Conservation (phyloP, 2,797 vertebrate species). For the Denticeps clupeoides region DNA sequence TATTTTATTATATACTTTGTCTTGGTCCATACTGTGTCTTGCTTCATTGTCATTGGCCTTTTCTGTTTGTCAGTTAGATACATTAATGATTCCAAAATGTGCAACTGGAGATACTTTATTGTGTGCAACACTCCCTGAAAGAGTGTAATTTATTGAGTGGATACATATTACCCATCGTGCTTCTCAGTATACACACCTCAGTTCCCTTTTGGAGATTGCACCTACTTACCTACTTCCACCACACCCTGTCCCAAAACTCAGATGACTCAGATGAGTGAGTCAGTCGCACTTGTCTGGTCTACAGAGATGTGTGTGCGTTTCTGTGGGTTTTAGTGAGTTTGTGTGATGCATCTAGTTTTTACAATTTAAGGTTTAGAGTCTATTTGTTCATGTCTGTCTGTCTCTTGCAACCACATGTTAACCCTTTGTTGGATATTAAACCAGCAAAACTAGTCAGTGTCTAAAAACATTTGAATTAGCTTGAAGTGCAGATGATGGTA, state of each 20-base stretch:
- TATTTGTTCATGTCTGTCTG: background rate
- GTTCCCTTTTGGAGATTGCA: background rate
- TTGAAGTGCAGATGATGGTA: conserved; percentile 1
- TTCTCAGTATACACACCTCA: no score
- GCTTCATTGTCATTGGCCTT: no score
- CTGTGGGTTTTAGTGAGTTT: conserved; percentile 2
- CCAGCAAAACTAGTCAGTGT: conserved; percentile 8
- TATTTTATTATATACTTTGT: no score
- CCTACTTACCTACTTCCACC: background rate
- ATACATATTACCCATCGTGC: no score
- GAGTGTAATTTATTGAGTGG: no score
- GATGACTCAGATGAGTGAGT: conserved; percentile 15
- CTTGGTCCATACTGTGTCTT: no score
- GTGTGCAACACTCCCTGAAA: no score
- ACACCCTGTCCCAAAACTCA: conserved; percentile 19
- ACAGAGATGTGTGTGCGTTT: background rate
- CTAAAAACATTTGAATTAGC: conserved; percentile 5
- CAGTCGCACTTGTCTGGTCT: conserved; percentile 9
- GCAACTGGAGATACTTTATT: no score
- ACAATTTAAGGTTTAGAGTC: no score
- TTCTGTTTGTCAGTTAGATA: no score
- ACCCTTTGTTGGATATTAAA: conserved; percentile 6
- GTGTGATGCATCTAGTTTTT: no score
- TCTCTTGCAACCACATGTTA: conserved; percentile 44
- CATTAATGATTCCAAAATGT: no score